Evolutionary conservation across 1,140 invertebrate genomes (phyloP).

Genomic region (Achroia grisella): DNA sequence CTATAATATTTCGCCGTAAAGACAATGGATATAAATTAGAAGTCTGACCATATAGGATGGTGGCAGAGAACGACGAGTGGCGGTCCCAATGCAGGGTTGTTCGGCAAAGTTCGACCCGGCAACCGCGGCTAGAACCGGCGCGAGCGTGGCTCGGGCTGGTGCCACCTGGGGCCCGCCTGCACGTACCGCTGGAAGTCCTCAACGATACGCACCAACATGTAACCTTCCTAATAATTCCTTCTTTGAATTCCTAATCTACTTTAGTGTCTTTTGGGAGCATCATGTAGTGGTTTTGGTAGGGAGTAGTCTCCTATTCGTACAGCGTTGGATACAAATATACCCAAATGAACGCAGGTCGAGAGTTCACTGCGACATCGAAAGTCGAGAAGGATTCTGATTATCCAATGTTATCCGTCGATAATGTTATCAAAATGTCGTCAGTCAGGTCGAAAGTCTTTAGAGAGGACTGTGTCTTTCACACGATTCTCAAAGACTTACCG

Average conservation of each 20-base stretch:
- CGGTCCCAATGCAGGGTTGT: constrained; percentile 10
- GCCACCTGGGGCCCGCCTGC: constrained; percentile 21
- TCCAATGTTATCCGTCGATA: no score
- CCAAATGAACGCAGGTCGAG: background rate
- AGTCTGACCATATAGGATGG: constrained; percentile 21
- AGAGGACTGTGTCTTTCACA: no score
- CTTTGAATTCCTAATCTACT: background rate
- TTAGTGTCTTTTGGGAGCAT: no score
- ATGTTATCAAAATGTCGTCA: no score
- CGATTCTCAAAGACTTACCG: no score
- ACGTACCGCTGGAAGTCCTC: constrained; percentile 10
- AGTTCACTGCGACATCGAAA: background rate
- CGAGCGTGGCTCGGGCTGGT: constrained; percentile 28
- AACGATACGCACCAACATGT: constrained; percentile 42
- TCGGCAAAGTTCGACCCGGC: constrained; percentile 18
- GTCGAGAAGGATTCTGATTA: background rate
- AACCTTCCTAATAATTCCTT: no score
- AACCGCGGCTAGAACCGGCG: constrained; percentile 19
- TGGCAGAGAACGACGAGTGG: constrained; percentile 22
- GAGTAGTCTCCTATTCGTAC: background rate
- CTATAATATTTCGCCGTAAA: no score
- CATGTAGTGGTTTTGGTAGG: background rate
- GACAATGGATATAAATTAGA: no score
- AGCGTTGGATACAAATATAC: background rate
- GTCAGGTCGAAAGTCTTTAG: no score